A percentile compares a stretch with the other conserved stretches of the same genome.
These are phyloP conservation scores for Rhincodon typus DNA, from an alignment of 2,797 vertebrate genomes.

Conservation along the genomic window DNA sequence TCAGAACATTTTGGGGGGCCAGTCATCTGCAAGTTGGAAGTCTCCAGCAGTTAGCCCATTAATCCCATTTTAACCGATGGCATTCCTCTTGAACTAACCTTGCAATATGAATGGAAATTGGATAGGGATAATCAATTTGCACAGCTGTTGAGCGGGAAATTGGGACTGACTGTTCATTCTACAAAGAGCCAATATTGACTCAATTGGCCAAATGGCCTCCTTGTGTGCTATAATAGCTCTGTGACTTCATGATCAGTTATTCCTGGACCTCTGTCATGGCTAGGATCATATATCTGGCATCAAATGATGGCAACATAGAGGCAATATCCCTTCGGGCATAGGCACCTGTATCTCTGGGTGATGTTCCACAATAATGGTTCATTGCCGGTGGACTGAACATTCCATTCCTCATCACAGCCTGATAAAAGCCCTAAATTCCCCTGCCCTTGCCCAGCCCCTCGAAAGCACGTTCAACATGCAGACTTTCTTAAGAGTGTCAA, in stretches of 20 bases:
- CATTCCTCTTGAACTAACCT: background rate
- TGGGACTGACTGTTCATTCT: too few species aligned
- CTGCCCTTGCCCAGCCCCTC: too few species aligned
- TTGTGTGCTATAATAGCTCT: too few species aligned
- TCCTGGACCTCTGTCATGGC: background rate
- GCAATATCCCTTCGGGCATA: background rate
- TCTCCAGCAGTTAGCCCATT: background rate
- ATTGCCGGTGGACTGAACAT: background rate
- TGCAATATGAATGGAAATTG: background rate
- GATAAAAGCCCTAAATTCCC: background rate
- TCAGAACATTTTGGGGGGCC: background rate
- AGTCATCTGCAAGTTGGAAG: background rate
- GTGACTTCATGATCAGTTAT: background rate
- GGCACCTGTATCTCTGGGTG: background rate
- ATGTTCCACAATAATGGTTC: background rate
- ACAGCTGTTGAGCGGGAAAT: too few species aligned
- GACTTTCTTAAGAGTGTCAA: too few species aligned
- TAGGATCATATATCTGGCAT: background rate
- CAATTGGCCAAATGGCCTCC: too few species aligned
- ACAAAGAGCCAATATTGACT: too few species aligned
- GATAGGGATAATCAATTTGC: too few species aligned
- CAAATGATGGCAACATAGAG: background rate
- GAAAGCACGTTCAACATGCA: too few species aligned
- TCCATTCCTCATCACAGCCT: background rate
- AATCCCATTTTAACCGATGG: background rate